Base-by-base conservation (phyloP, 2,888 invertebrate species). In the Magallana nippona region DNA sequence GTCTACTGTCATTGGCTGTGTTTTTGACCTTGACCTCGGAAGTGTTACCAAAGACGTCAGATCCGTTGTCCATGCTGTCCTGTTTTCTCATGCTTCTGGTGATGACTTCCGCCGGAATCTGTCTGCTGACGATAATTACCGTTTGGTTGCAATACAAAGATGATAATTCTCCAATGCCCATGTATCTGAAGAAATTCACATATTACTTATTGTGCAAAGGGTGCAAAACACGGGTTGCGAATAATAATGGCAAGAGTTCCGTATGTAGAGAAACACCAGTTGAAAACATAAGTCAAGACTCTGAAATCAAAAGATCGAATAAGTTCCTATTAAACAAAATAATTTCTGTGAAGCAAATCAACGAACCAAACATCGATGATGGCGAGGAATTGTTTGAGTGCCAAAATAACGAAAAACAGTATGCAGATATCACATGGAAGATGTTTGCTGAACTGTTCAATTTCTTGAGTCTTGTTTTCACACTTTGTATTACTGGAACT, bases 1-100 rank as follows among this genome's bases (percentile, higher is more conserved):
- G 82, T 78, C 60, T 82, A 0, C 19, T 82, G 57, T 78, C 82
- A 27, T 55, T 82, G 17, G 78, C 82, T 15, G 82, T 82, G 27
- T 82, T 78, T 27, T 44, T 82, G 32, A 82, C 82, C 2, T 56
- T 82, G 3, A 58, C 62, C 2, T 71, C 58, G 10, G 82, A 82
- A n/a, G 58, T 44, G n/a, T 78, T 82, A 32, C 82, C 82, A 32
- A 27, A 55, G 10, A 60, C 82, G n/a, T 82, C 82, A 1, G 60
- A 60, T 15, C 82, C 82, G 19, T 58, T 82, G 17, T 82, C 82
- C 17, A 55, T 82, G 57, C 11, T 82, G 10, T 78, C 60, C 44
- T 58, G 32, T 60, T 58, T 82, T 56, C 78, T 82, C 2, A 58
- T 82, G 82, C 56, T 78, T 82, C 57, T 58, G 2, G 57, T 82